These are phyloP conservation scores for Carapus acus DNA, from an alignment of 2,797 vertebrate species.

Conservation along the genomic window DNA sequence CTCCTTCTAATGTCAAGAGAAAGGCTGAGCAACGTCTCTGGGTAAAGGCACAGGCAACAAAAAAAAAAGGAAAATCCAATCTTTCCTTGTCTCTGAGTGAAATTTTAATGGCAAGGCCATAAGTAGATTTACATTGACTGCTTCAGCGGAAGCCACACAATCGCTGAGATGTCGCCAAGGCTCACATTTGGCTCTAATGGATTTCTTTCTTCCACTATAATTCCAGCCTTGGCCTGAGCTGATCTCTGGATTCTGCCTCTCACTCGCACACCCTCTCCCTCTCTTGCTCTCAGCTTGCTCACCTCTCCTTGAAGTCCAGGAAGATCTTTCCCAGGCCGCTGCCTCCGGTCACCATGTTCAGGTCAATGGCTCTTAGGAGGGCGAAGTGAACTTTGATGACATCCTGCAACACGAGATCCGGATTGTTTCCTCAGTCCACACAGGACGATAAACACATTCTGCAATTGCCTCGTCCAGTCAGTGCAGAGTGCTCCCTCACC, in stretches of 20 bases:
- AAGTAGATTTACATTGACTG: slow-evolving; percentile 25
- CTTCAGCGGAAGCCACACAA: slow-evolving; percentile 18
- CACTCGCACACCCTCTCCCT: too few relatives aligned
- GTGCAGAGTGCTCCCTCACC: slow-evolving; percentile 64
- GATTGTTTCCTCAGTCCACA: too few relatives aligned
- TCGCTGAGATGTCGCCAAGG: slow-evolving; percentile 29
- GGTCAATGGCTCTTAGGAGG: slow-evolving; percentile 86
- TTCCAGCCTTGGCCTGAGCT: slow-evolving; percentile 34
- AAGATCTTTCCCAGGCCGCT: slow-evolving; percentile 88
- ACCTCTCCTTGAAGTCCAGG: slow-evolving; percentile 97
- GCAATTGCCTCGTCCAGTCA: too few relatives aligned
- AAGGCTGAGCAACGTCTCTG: not conserved
- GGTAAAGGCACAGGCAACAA: not conserved
- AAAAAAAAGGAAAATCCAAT: not conserved
- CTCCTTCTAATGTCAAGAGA: too few relatives aligned
- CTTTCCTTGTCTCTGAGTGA: not conserved
- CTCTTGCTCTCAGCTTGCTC: slow-evolving; percentile 33
- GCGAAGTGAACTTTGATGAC: slow-evolving; percentile 90
- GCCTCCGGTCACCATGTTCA: slow-evolving; percentile 86
- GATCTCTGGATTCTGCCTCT: slow-evolving; percentile 17
- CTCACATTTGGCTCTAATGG: slow-evolving; percentile 36
- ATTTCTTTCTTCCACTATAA: slow-evolving; percentile 44
- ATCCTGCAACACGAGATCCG: slow-evolving; percentile 82
- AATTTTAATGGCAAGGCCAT: slow-evolving; percentile 2
- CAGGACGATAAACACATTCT: not conserved